phyloP scores from a whole-genome alignment of 2,113 vertebrate species.

The Mirza zaza region DNA sequence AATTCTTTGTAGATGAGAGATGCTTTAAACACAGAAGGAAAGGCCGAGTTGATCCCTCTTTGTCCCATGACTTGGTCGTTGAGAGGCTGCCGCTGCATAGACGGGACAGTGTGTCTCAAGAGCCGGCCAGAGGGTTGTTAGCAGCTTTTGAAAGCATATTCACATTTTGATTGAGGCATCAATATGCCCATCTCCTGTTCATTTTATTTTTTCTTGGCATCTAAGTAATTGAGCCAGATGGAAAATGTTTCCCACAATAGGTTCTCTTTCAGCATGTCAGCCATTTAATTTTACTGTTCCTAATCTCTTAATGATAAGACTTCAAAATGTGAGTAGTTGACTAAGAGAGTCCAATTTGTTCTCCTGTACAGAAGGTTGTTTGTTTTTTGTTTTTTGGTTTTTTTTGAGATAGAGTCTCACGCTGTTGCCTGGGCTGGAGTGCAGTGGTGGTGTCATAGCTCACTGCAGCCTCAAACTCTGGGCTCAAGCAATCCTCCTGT shows the following conservation, averaged over 20 bases:
- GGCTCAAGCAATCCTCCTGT: no score
- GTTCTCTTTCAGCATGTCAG: slow-evolving; percentile 66
- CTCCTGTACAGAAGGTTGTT: not conserved
- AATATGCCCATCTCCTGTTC: slow-evolving; percentile 42
- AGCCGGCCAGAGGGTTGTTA: not conserved
- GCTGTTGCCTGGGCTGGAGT: no score
- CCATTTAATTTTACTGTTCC: slow-evolving; percentile 60
- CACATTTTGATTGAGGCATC: not conserved
- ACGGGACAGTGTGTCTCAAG: not conserved
- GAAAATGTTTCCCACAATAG: slow-evolving; percentile 47
- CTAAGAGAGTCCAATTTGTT: not conserved
- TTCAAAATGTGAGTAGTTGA: slow-evolving; percentile 59
- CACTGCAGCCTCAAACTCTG: no score
- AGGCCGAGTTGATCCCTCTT: not conserved
- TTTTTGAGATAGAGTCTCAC: no score
- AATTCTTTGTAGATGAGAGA: not conserved
- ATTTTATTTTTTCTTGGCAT: slow-evolving; percentile 48
- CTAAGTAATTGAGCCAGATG: slow-evolving; percentile 38
- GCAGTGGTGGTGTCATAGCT: no score
- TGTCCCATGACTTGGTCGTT: not conserved
- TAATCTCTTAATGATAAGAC: not conserved
- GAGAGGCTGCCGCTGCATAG: not conserved
- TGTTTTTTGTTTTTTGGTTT: no score
- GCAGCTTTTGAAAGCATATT: not conserved
- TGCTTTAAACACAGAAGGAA: not conserved